Evolutionary conservation across 2,888 invertebrate genomes (phyloP).

Genomic region (Epinotia nisella): DNA sequence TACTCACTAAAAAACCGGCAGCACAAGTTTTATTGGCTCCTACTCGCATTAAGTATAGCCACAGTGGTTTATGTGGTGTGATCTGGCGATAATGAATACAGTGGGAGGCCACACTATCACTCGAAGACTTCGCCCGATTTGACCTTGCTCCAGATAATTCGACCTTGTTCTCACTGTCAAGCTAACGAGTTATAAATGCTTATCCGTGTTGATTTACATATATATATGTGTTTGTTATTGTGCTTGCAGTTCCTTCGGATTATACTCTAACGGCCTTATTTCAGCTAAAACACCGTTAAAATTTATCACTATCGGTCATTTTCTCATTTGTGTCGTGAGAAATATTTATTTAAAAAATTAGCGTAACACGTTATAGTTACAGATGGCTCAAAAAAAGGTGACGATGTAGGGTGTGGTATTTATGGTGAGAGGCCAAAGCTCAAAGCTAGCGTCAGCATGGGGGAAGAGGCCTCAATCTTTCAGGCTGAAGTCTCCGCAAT

Average conservation of each 20-base stretch:
- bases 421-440: no score
- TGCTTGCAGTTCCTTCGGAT: neutral
- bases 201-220: constrained; percentile 56
- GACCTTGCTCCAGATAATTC: constrained; percentile 78
- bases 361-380: no score
- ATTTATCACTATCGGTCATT: no score
- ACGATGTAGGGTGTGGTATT: no score
- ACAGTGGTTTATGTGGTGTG: constrained; percentile 53
- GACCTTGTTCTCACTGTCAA: constrained; percentile 74
- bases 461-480: no score
- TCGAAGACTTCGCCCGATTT: constrained; percentile 69
- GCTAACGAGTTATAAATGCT: constrained; percentile 66
- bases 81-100: constrained; percentile 71
- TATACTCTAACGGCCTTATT: neutral
- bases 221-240: constrained; percentile 9
- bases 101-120: constrained; percentile 82
- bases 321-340: no score
- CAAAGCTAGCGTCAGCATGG: no score
- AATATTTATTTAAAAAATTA: no score
- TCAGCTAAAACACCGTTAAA: no score
- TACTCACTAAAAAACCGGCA: constrained; percentile 3
- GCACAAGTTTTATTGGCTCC: constrained; percentile 21
- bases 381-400: no score
- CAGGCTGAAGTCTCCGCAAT: no score
- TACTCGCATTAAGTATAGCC: constrained; percentile 33